Evolutionary conservation across 2,113 vertebrate species (phyloP), one percentile per base, ranked within the genome.

Genomic region (Saccopteryx bilineata): DNA sequence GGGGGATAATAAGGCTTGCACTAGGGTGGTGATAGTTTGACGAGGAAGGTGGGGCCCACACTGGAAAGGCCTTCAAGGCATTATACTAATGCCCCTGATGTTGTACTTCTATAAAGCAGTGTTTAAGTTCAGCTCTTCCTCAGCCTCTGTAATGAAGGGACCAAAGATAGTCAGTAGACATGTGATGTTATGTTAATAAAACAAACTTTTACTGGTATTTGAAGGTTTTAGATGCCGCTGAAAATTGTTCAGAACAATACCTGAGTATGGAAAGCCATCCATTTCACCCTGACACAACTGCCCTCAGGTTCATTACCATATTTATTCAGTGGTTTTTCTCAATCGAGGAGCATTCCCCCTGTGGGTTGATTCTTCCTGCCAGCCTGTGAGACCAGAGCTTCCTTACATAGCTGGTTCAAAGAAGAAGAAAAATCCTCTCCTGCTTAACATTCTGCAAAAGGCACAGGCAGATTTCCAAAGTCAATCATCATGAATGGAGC

Each of bases 361-460:
- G 19, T 93, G 56, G 85, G 15, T 78, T 92, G 72, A 48, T 33
- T 85, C 85, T 94, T 31, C 56, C 81, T 84, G 69, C 23, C 23
- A 60, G 71, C n/a, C 52, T 69, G 9, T 66, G 85, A 85, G 93
- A 79, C 69, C 7, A 1, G 52, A 63, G 79, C 50, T 58, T 93
- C 54, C 50, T 79, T 74, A 82, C 61, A 86, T 12, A 92, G 88
- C 71, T 61, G 85, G n/a, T 56, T 93, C 81, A 97, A 83, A 97
- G 65, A 58, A 96, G 84, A 92, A 90, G 93, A 97, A 85, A 65
- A 74, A 81, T 69, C 85, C 33, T 58, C 46, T 69, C 80, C 56
- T 98, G 71, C 46, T 98, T 94, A 97, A 84, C 79, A 94, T 98
- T 96, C 96, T 95, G 87, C 76, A 80, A 98, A 97, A 93, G 91